phyloP scores from a whole-genome alignment of 2,888 invertebrate genomes.

The Drosophila atripex region DNA sequence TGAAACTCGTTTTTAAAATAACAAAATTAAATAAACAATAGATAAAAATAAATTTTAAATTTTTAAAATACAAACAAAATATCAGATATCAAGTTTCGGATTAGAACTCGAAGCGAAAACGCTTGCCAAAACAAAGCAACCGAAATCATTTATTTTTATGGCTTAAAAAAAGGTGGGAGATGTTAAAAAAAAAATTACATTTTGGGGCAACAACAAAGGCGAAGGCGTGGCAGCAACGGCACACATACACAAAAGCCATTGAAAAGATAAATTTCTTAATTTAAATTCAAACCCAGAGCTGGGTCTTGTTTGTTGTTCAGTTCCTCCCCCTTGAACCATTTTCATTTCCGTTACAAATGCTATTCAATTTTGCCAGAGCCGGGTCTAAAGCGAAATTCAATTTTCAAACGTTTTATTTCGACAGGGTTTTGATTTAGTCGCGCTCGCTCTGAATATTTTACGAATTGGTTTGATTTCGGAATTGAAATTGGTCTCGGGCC shows the following conservation, averaged over 20 bases:
- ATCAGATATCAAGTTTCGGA: constrained; percentile 40
- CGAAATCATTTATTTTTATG: constrained; percentile 63
- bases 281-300: constrained; percentile 75
- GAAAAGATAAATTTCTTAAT: constrained; percentile 80
- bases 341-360: constrained; percentile 79
- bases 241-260: constrained; percentile 54
- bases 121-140: constrained; percentile 39
- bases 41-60: constrained; percentile 3
- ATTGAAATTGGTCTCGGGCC: constrained; percentile 13
- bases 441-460: constrained; percentile 73
- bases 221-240: constrained; percentile 49
- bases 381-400: constrained; percentile 62
- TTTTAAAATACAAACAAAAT: constrained; percentile 31
- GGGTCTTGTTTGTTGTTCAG: constrained; percentile 38
- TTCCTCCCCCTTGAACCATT: constrained; percentile 49
- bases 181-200: constrained; percentile 33
- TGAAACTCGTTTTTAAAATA: constrained; percentile 53
- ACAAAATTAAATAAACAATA: constrained; percentile 1
- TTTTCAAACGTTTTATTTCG: constrained; percentile 80
- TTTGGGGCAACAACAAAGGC: constrained; percentile 49
- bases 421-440: constrained; percentile 77
- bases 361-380: constrained; percentile 66
- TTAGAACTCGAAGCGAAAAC: constrained; percentile 27
- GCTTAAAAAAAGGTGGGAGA: constrained; percentile 68
- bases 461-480: constrained; percentile 39